Conservation (phyloP, 2,888 invertebrate species). For the Geophilus truncorum region DNA sequence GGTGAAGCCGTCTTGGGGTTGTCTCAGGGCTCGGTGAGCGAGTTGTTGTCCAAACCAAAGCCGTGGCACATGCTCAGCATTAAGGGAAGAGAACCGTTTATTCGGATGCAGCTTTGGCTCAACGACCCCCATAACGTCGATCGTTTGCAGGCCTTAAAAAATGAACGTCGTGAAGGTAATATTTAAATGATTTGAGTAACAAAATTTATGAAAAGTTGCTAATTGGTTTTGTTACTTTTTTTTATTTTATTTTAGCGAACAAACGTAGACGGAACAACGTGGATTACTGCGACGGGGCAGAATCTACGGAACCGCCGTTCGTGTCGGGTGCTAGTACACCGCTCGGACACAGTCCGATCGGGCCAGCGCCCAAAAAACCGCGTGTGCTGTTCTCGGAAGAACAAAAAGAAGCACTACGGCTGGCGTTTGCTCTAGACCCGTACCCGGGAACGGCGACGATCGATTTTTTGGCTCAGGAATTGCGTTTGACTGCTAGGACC, state of each 20-base stretch:
- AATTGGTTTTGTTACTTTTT: background rate
- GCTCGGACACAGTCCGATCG: constrained; percentile 50
- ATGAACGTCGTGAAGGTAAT: constrained; percentile 69
- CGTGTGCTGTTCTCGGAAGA: constrained; percentile 96
- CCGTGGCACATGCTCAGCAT: constrained; percentile 99
- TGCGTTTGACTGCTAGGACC: constrained; percentile 86
- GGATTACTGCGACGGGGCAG: constrained; percentile 44
- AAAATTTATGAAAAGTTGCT: background rate
- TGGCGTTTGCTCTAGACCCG: constrained; percentile 93
- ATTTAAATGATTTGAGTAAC: background rate
- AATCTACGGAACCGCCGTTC: constrained; percentile 56
- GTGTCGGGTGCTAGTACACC: constrained; percentile 43
- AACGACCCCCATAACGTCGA: constrained; percentile 93
- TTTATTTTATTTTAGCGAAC: constrained; percentile 58
- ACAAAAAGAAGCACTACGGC: constrained; percentile 90
- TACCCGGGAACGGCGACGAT: constrained; percentile 96
- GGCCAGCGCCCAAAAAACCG: constrained; percentile 81
- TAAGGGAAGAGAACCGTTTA: constrained; percentile 94
- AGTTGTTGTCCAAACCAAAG: constrained; percentile 93
- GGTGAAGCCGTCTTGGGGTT: constrained; percentile 95
- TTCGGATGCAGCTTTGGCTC: constrained; percentile 94
- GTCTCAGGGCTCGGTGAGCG: constrained; percentile 95
- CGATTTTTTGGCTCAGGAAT: constrained; percentile 86
- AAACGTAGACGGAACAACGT: constrained; percentile 62
- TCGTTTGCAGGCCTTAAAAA: constrained; percentile 78